These are phyloP conservation scores for Pantala flavescens DNA, from an alignment of 1,140 invertebrate genomes.

Conservation along the genomic window DNA sequence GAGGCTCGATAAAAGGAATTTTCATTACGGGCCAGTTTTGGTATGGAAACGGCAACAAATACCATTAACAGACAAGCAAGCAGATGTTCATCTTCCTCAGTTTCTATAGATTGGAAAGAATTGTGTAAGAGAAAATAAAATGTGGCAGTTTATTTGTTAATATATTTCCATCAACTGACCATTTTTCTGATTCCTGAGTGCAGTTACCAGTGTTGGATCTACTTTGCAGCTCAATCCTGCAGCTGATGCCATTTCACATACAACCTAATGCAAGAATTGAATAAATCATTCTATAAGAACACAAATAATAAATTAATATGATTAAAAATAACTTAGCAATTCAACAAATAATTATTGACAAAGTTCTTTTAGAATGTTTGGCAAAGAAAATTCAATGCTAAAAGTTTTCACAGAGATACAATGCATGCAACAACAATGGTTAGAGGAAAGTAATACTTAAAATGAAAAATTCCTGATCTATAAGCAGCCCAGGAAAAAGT, in stretches of 20 bases:
- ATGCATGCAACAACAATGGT: no score
- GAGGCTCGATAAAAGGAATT: constrained; percentile 81
- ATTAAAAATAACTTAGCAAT: no score
- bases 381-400: no score
- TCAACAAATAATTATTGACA: no score
- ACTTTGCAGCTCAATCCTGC: constrained; percentile 87
- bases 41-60: constrained; percentile 95
- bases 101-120: constrained; percentile 34
- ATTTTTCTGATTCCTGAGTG: constrained; percentile 75
- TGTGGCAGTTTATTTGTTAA: constrained; percentile 19
- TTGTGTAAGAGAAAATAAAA: constrained; percentile 13
- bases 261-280: constrained; percentile 45
- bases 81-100: constrained; percentile 86
- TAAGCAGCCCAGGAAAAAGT: no score
- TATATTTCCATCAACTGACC: constrained; percentile 34
- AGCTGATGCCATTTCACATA: constrained; percentile 94
- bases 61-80: constrained; percentile 95
- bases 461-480: no score
- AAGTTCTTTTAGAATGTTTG: no score
- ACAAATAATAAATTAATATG: no score
- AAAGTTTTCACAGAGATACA: no score
- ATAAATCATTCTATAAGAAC: no score
- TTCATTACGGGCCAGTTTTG: constrained; percentile 86
- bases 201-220: constrained; percentile 84
- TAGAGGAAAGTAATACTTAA: no score